Base-by-base conservation (phyloP, 2,113 vertebrate genomes). In the Podarcis cretensis region DNA sequence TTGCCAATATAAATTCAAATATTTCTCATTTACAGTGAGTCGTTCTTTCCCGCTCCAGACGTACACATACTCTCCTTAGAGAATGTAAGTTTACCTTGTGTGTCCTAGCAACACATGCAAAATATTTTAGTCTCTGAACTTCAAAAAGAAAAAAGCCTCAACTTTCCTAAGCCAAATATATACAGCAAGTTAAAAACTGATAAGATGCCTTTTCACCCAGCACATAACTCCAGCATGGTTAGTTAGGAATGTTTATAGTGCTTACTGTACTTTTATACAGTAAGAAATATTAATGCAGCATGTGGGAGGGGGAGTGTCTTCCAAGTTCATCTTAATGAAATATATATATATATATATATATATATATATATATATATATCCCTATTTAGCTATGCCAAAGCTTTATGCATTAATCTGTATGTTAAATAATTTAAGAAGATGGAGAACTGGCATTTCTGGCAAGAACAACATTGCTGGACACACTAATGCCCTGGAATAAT, bases 41-140 rank as follows among this genome's bases (percentile, higher is more conserved):
- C 6, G 40, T 86, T 79, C 84, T 81, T 92, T 57, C 35, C 27
- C 10, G 37, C 21, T 37, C 69, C 23, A 79, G 85, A 65, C 25
- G 25, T 68, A 80, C 13, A 90, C 40, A 82, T 83, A 63, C 12
- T 23, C 65, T 14, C 84, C 69, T n/a, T 74, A 90, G 63, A 69
- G 87, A 81, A 91, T 77, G 40, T 65, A 89, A 92, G 63, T 91
- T 93, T 96, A 95, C 81, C 57, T 91, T 90, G 86, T 74, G 88
- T 93, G 90, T 87, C 93, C 54, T 93, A 96, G 91, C 93, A 96
- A 97, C 92, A 92, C 77, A 43, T 84, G 66, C 63, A 93, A 96
- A 95, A 95, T 92, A 90, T 91, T 92, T 92, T 87, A 40, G 80
- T 83, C 93, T 93, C 48, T 78, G 43, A 90, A 87, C 78, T 90